Evolutionary conservation across 2,888 invertebrate genomes (phyloP).

Genomic region (Acanthosoma haemorrhoidale): DNA sequence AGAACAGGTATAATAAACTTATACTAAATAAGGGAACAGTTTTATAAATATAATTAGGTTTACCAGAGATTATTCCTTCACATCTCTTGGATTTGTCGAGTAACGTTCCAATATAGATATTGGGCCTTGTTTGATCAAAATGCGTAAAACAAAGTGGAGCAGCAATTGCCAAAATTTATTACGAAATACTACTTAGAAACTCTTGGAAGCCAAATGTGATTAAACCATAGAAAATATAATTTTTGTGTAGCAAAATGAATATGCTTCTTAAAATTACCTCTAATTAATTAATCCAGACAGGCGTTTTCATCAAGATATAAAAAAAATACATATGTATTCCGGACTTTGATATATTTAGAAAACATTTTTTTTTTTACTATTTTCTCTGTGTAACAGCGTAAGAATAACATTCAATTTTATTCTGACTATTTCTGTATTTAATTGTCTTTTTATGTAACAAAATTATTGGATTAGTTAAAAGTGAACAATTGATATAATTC

Average conservation of each 20-base stretch:
- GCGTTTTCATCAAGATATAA: neutral
- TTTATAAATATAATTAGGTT: neutral
- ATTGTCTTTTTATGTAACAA: too few relatives aligned
- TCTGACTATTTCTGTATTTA: too few relatives aligned
- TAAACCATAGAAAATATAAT: slow-evolving; percentile 12
- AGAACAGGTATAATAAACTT: too few relatives aligned
- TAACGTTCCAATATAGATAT: neutral
- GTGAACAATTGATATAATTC: too few relatives aligned
- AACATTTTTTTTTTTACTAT: too few relatives aligned
- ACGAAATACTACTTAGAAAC: neutral
- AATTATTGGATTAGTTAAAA: too few relatives aligned
- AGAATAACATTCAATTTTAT: too few relatives aligned
- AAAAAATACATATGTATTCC: too few relatives aligned
- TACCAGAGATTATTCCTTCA: neutral
- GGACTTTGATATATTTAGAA: too few relatives aligned
- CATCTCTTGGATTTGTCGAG: neutral
- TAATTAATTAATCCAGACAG: neutral
- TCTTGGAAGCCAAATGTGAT: slow-evolving; percentile 7
- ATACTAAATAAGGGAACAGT: too few relatives aligned
- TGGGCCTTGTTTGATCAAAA: neutral
- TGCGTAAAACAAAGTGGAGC: slow-evolving; percentile 17
- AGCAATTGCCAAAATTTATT: slow-evolving; percentile 23
- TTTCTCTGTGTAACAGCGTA: too few relatives aligned
- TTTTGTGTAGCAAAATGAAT: neutral
- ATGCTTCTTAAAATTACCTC: neutral